phyloP scores from a whole-genome alignment of 2,113 vertebrate species.

The Dermatemys mawii region DNA sequence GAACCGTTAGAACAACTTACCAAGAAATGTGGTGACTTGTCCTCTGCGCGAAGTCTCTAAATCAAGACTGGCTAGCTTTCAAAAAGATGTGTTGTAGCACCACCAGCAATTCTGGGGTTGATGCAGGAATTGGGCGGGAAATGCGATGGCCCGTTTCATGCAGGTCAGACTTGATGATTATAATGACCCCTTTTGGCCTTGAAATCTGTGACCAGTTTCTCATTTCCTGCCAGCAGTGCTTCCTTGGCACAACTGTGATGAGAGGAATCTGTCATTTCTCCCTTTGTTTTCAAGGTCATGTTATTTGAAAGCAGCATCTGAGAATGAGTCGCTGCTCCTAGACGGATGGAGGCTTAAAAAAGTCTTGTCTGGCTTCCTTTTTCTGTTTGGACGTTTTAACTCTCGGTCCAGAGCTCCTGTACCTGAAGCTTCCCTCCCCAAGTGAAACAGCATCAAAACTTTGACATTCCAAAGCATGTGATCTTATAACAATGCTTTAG shows the following conservation, averaged over 20 bases:
- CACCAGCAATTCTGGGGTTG: constrained; percentile 15
- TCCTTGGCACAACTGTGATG: background rate
- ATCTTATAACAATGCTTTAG: background rate
- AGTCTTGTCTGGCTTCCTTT: background rate
- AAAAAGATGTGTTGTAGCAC: constrained; percentile 10
- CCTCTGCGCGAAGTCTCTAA: background rate
- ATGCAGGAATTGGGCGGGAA: constrained; percentile 1
- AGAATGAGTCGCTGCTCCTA: background rate
- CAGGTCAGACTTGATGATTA: constrained; percentile 15
- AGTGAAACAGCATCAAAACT: background rate
- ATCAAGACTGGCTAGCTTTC: constrained; percentile 39
- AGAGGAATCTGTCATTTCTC: background rate
- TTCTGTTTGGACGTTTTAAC: background rate
- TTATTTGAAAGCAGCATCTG: background rate
- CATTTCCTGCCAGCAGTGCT: background rate
- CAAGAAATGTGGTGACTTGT: constrained; percentile 24
- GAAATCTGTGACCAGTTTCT: background rate
- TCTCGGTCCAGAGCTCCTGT: background rate
- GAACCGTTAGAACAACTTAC: constrained; percentile 22
- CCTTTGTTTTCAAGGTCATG: background rate
- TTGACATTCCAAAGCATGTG: fast-evolving
- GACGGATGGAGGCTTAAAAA: background rate
- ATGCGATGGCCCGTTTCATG: constrained; percentile 14
- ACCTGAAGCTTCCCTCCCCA: background rate
- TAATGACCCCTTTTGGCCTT: background rate